These are phyloP conservation scores for Falco punctatus DNA, from an alignment of 2,113 vertebrate species.

Conservation along the genomic window DNA sequence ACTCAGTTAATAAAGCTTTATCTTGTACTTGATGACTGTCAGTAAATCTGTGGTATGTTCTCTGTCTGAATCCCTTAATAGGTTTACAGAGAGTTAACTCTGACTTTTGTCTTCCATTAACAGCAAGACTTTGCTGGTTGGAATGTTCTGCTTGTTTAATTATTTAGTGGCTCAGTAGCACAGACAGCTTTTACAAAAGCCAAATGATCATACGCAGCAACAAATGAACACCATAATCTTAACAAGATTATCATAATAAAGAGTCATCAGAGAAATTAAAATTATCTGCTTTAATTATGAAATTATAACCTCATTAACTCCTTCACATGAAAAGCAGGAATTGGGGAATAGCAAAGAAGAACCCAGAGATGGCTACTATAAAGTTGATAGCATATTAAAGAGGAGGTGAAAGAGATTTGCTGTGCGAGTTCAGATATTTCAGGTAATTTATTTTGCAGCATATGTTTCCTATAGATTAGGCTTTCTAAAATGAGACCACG, in stretches of 20 bases:
- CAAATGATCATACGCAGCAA: slow-evolving; percentile 62
- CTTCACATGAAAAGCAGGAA: slow-evolving; percentile 68
- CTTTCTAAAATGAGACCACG: not conserved
- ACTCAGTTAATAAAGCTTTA: slow-evolving; percentile 53
- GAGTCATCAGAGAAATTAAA: slow-evolving; percentile 78
- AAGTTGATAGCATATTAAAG: slow-evolving; percentile 60
- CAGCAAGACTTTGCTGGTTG: slow-evolving; percentile 33
- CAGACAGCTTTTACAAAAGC: slow-evolving; percentile 53
- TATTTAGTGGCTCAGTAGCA: slow-evolving; percentile 65
- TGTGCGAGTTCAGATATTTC: slow-evolving; percentile 22
- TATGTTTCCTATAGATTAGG: slow-evolving; percentile 38
- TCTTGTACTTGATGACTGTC: slow-evolving; percentile 12
- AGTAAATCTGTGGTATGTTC: slow-evolving; percentile 24
- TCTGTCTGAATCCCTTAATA: slow-evolving; percentile 46
- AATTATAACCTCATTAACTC: slow-evolving; percentile 83
- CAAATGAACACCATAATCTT: slow-evolving; percentile 75
- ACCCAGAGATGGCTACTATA: slow-evolving; percentile 58
- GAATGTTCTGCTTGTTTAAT: slow-evolving; percentile 55
- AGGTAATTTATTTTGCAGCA: slow-evolving; percentile 55
- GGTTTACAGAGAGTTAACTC: slow-evolving; percentile 49
- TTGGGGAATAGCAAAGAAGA: slow-evolving; percentile 67
- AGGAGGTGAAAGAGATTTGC: not conserved
- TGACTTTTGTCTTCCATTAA: slow-evolving; percentile 63
- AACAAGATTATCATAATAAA: slow-evolving; percentile 81
- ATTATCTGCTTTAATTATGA: slow-evolving; percentile 80